phyloP scores from a whole-genome alignment of 2,888 invertebrate species.

The Smittia sp. region DNA sequence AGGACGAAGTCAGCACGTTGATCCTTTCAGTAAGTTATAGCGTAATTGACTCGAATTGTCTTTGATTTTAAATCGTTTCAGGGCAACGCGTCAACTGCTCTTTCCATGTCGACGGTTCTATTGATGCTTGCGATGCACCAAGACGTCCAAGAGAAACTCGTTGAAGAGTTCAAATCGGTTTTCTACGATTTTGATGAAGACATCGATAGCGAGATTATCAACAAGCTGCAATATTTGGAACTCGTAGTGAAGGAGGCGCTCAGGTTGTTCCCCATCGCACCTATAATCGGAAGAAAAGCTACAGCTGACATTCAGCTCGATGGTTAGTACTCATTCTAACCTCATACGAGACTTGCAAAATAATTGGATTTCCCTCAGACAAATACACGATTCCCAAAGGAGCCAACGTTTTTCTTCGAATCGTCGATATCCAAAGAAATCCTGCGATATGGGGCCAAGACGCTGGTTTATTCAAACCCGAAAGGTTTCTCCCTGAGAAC shows the following conservation, averaged over 20 bases:
- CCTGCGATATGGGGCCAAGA: not conserved
- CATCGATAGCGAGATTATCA: constrained; percentile 1
- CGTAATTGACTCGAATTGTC: not conserved
- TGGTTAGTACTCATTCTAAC: not conserved
- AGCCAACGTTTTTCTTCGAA: not conserved
- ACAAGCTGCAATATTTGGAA: constrained; percentile 23
- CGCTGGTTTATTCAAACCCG: not conserved
- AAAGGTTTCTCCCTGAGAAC: not conserved
- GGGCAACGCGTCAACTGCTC: constrained; percentile 17
- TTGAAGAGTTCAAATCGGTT: not conserved
- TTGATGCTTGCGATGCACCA: constrained; percentile 16
- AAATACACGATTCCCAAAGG: not conserved
- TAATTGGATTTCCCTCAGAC: not conserved
- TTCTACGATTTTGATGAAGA: not conserved
- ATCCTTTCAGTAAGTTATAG: not conserved
- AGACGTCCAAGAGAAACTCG: constrained; percentile 11
- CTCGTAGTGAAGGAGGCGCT: constrained; percentile 30
- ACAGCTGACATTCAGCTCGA: not conserved
- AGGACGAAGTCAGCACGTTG: constrained; percentile 8
- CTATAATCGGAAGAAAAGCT: not conserved
- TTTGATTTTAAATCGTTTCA: not conserved
- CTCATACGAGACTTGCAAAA: not conserved
- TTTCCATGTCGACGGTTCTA: constrained; percentile 6
- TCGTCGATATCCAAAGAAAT: not conserved
- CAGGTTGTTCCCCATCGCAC: not conserved